Evolutionary conservation across 2,797 vertebrate species (phyloP), one percentile per base, ranked within the genome.

Genomic region (Apogon hyalosoma): DNA sequence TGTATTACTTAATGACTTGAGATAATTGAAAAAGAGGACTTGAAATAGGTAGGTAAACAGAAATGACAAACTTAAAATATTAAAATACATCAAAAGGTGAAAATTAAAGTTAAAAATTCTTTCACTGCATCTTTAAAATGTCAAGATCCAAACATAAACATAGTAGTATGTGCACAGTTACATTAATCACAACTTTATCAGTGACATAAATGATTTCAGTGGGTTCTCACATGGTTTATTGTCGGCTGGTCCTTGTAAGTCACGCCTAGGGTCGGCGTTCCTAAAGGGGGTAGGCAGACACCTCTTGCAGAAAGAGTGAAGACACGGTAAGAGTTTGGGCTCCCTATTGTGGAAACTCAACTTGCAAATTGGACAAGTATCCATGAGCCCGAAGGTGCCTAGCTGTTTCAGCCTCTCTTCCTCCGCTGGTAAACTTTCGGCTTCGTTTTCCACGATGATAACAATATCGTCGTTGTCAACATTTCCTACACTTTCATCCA

Each of bases 291-390:
- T 86, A 1, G 98, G 97, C 65, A 99, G 93, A 80, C 98, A 98
- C 74, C 95, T 94, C 90, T 94, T 95, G 90, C 98, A 99, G 88
- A 98, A 95, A 6, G 97, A 98, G 93, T 99, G 97, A 7, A 99
- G 93, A 71, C 97, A 99, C 3, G 97, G 97, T 73, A 99, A 93
- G 59, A 99, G 95, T 78, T 97, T 97, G 82, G 97, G 97, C 87
- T 95, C 96, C 61, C 97, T 93, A 91, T 95, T 98, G 93, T 97
- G 96, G 79, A 99, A 96, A 79, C 95, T 95, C 91, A 96, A 86
- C 75, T 94, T 95, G 79, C 97, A 98, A 70, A 96, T 93, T 14
- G 96, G 96, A 82, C 97, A 99, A 65, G 96, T 97, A 87, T 99
- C 97, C 96, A 99, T 96, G 80, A 98, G 95, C 80, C 96, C 96